Conservation (phyloP, 2,888 invertebrate genomes). For the Cheilosia vernalis region DNA sequence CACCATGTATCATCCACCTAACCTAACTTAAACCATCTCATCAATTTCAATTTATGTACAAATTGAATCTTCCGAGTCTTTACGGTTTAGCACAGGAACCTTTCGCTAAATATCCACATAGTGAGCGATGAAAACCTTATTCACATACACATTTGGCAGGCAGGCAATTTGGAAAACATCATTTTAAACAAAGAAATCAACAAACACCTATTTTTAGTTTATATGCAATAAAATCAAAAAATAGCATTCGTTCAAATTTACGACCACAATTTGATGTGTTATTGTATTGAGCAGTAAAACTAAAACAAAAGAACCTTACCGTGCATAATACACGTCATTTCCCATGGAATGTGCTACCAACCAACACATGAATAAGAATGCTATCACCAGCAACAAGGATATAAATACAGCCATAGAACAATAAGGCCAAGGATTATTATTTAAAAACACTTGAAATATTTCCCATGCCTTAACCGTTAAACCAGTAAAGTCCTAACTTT, state of each 20-base stretch:
- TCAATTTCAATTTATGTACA: no score
- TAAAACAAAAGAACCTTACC: neutral
- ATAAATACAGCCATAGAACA: neutral
- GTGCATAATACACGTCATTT: conserved; percentile 27
- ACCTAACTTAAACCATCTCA: no score
- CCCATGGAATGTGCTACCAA: conserved; percentile 2
- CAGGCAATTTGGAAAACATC: neutral
- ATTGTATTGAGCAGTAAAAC: conserved; percentile 15
- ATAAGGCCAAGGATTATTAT: conserved; percentile 36
- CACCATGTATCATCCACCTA: no score
- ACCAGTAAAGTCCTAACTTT: conserved; percentile 18
- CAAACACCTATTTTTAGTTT: conserved; percentile 1
- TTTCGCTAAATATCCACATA: no score
- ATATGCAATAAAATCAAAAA: conserved; percentile 34
- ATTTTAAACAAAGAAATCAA: conserved; percentile 4
- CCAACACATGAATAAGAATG: neutral
- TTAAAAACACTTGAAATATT: conserved; percentile 4
- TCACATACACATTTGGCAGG: no score
- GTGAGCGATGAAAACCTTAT: no score
- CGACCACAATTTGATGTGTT: conserved; percentile 11
- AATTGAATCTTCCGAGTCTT: no score
- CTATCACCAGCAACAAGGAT: conserved; percentile 10
- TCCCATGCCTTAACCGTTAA: conserved; percentile 7
- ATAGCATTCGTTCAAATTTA: conserved; percentile 38
- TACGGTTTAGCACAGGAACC: no score